Evolutionary conservation across 2,113 vertebrate species (phyloP), one percentile per base, ranked within the genome.

Genomic region (Podarcis muralis): DNA sequence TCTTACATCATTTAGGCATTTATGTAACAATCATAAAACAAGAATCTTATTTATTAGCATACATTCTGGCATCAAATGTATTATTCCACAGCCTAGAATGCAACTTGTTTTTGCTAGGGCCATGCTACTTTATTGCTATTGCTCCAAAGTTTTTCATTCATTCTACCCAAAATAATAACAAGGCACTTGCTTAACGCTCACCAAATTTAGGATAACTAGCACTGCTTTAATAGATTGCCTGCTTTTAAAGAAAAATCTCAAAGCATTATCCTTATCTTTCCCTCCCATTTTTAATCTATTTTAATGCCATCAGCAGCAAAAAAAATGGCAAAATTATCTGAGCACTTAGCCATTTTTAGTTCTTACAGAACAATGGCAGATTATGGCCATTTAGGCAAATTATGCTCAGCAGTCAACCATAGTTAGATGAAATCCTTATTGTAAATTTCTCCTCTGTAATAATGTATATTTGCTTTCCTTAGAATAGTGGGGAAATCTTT

Each of bases 301-400:
- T 92, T 92, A 90, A 94, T 90, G 35, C 85, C 71, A 62, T 88
- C 79, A 89, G 91, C 74, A 62, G 15, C 40, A 79, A 91, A 30
- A 78, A 90, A 87, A 93, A 74, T 20, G 0, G 30, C 86, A 91
- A 95, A 95, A 95, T 95, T 94, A 95, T 93, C 79, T 81, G 89
- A 93, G 90, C 88, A 95, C 85, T 94, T 95, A 93, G 92, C 84
- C 88, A 84, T 94, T 91, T 95, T 95, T 94, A 94, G 86, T 91
- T 93, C 89, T 90, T 95, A 95, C 90, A 95, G 93, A 92, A 93
- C 95, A 93, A 94, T 91, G 94, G 90, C 88, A 92, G 89, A 93
- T 95, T 96, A 95, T 83, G 88, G 92, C 90, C 92, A 94, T 94
- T 96, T 95, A 91, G 90, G 92, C 92, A 95, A 95, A 96, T 94